These are phyloP conservation scores for Phainopepla nitens DNA, from an alignment of 2,113 vertebrate species.

Conservation along the genomic window DNA sequence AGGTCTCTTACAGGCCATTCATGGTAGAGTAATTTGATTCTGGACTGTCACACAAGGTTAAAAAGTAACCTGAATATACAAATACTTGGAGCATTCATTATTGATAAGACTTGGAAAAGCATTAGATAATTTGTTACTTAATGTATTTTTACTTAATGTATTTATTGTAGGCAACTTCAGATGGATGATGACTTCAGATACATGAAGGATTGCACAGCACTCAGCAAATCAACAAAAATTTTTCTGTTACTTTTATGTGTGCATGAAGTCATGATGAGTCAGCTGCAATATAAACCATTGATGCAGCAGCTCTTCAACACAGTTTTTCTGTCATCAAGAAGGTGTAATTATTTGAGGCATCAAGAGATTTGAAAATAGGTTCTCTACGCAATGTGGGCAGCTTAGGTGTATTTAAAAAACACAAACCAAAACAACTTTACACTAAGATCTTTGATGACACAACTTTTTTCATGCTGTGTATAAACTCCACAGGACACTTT, in stretches of 20 bases:
- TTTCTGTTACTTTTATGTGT: not conserved
- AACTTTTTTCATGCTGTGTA: not conserved
- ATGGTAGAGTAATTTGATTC: not conserved
- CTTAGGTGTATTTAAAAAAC: not conserved
- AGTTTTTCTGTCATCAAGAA: not conserved
- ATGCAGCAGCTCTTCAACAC: not conserved
- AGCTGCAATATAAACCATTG: not conserved
- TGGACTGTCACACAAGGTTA: not conserved
- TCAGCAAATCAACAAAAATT: not conserved
- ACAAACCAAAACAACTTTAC: not conserved
- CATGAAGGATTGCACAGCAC: not conserved
- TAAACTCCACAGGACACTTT: not conserved
- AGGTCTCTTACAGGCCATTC: not conserved
- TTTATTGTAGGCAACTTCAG: not conserved
- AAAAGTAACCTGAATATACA: slow-evolving; percentile 9
- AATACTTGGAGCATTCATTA: slow-evolving; percentile 16
- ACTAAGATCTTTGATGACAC: not conserved
- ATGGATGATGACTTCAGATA: not conserved
- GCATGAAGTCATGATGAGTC: not conserved
- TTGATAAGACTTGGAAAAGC: slow-evolving; percentile 14
- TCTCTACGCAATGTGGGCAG: not conserved
- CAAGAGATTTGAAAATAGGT: not conserved
- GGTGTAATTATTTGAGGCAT: not conserved
- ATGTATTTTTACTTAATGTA: not conserved
- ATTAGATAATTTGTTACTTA: slow-evolving; percentile 12